Conservation (phyloP, 1,140 invertebrate species). For the Neodiprion fabricii region DNA sequence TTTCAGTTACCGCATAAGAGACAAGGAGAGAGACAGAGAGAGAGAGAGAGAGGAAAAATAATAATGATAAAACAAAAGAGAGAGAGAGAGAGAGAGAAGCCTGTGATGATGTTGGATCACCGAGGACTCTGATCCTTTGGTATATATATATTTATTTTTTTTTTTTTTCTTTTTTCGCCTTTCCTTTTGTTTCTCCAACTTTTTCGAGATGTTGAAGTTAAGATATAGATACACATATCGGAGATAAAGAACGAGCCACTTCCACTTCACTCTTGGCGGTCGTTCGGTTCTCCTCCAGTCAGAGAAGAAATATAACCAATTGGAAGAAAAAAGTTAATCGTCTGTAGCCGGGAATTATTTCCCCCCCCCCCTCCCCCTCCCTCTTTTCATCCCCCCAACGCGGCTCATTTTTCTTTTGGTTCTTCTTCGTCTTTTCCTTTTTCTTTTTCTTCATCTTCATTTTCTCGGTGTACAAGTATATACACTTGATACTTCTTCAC, state of each 20-base stretch:
- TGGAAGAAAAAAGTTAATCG: conserved; percentile 10
- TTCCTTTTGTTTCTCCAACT: neutral
- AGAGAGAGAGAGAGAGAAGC: neutral
- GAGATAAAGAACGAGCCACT: conserved; percentile 2
- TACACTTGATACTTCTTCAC: no score
- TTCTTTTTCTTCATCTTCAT: no score
- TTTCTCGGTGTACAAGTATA: no score
- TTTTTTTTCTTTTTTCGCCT: no score
- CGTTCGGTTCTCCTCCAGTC: neutral
- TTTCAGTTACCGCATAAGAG: neutral
- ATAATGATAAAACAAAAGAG: neutral
- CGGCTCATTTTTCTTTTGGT: neutral
- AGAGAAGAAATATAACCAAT: conserved; percentile 15
- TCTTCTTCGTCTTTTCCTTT: neutral
- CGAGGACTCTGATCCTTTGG: no score
- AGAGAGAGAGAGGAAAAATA: neutral
- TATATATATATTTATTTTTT: no score
- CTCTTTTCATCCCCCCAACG: neutral
- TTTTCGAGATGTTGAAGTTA: neutral
- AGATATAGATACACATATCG: neutral
- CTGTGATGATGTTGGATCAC: neutral
- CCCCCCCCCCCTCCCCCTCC: neutral
- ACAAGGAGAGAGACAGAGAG: neutral
- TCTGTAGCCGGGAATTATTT: conserved; percentile 16
- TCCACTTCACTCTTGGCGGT: neutral